Percentiles rank a stretch among this genome's conserved stretches.
Evolutionary conservation across 2,797 vertebrate species (phyloP).

Genomic region (Hypotaenidia okinawae): DNA sequence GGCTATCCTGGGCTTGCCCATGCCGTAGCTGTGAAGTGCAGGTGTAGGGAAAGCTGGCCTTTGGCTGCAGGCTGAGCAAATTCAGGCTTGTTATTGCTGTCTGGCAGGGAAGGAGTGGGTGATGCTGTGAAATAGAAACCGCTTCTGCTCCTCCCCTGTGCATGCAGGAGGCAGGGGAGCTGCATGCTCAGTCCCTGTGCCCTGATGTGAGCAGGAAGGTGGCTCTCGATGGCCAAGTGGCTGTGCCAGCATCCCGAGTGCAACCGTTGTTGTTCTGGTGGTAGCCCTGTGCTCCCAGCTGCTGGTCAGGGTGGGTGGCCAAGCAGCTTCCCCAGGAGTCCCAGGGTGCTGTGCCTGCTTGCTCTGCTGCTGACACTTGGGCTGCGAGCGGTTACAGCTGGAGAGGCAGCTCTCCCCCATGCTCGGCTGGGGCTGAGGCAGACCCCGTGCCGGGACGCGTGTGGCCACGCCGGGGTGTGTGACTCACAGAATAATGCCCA

Average conservation of each 20-base stretch:
- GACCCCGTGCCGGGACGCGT: rapidly evolving
- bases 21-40: rapidly evolving
- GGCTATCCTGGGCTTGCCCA: neutral
- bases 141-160: neutral
- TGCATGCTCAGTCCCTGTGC: neutral
- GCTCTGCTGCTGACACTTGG: rapidly evolving
- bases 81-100: rapidly evolving
- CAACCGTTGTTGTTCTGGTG: neutral
- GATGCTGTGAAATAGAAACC: neutral
- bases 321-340: neutral
- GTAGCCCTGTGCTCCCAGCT: neutral
- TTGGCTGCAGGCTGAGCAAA: neutral
- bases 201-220: neutral
- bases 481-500: conserved; percentile 53
- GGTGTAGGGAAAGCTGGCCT: rapidly evolving
- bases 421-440: neutral
- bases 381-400: rapidly evolving
- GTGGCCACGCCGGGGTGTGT: neutral
- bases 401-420: rapidly evolving
- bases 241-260: neutral
- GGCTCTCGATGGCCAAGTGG: neutral
- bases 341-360: neutral
- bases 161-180: neutral
- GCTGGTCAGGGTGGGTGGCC: neutral
- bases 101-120: neutral